Base-by-base conservation (phyloP, 2,888 invertebrate genomes). In the Abscondita cerata region DNA sequence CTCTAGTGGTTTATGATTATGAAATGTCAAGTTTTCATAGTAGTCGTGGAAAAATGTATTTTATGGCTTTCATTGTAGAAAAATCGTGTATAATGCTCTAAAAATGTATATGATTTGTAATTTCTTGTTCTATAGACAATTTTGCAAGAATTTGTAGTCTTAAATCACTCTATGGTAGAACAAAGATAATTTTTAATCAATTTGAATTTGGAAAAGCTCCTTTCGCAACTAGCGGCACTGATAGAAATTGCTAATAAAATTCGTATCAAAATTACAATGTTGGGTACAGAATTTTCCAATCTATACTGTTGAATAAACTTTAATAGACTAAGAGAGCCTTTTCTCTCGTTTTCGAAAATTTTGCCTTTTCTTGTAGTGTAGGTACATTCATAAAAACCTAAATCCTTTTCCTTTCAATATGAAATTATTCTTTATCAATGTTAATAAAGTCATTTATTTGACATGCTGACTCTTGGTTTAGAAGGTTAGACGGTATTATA, bases 401-500 rank as follows among this genome's bases (percentile, higher is more conserved):
- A 19, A 56, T 41, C 34, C 31, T 61, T 56, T 61, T 61, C 19
- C 44, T 25, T 48, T 47, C 48, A 56, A 48, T 48, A 57, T 58
- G 18, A 41, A 58, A 58, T 52, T 62, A 40, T 52, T 62, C 62
- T 58, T 58, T 52, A 6, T 62, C 53, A 52, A 62, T 62, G 53
- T 58, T 48, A 61, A 38, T 44, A 55, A 61, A 56, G 44, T 61
- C 20, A 48, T 55, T 56, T 19, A 55, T 18, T 47, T 38, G 56
- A 48, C 56, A 56, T 56, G 47, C 54, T 31, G 36, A 47, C 41
- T 55, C 16, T 13, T 41, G 3, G 9, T 41, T 41, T 57, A 51
- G 41, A 13, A 59, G 44, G 19, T 59, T 59, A 52, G 25, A 58
- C 41, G 58, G 51, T 58, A 51, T 51, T 51, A 51, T 11, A 16